These are phyloP conservation scores for Hypotaenidia okinawae DNA, from an alignment of 2,797 vertebrate genomes.

Conservation along the genomic window DNA sequence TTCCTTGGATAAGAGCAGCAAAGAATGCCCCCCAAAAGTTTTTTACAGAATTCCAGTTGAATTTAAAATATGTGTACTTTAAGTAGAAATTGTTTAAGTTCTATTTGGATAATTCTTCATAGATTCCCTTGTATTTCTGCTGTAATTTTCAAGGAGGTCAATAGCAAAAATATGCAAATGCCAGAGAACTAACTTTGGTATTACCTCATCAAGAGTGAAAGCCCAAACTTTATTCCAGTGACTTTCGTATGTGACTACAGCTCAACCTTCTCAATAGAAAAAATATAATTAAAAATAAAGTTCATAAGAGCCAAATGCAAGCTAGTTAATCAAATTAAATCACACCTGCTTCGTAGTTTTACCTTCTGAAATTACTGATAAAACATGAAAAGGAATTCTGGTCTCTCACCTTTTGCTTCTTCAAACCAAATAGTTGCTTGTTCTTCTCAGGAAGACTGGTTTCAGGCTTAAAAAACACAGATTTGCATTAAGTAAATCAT, in stretches of 20 bases:
- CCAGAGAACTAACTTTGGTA: not conserved
- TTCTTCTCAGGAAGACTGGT: not conserved
- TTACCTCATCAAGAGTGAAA: slow-evolving; percentile 19
- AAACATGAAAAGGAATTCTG: slow-evolving; percentile 17
- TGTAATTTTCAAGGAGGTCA: slow-evolving; percentile 29
- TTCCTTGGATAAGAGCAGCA: not conserved
- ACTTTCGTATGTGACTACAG: not conserved
- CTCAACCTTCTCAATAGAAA: not conserved
- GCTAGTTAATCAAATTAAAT: not conserved
- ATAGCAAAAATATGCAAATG: slow-evolving; percentile 41
- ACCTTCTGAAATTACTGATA: not conserved
- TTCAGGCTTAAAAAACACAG: not conserved
- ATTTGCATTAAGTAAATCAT: not conserved
- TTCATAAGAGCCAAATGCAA: not conserved
- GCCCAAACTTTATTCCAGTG: slow-evolving; percentile 27
- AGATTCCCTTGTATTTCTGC: not conserved
- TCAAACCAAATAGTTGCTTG: not conserved
- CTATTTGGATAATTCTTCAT: not conserved
- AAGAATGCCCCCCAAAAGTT: not conserved
- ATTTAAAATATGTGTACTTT: not conserved
- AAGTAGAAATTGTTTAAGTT: not conserved
- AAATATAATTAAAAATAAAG: slow-evolving; percentile 50
- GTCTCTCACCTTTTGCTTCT: not conserved
- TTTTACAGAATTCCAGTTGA: not conserved
- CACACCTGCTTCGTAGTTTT: not conserved